phyloP scores from a whole-genome alignment of 2,888 invertebrate species.

The Trichogramma dendrolimi region DNA sequence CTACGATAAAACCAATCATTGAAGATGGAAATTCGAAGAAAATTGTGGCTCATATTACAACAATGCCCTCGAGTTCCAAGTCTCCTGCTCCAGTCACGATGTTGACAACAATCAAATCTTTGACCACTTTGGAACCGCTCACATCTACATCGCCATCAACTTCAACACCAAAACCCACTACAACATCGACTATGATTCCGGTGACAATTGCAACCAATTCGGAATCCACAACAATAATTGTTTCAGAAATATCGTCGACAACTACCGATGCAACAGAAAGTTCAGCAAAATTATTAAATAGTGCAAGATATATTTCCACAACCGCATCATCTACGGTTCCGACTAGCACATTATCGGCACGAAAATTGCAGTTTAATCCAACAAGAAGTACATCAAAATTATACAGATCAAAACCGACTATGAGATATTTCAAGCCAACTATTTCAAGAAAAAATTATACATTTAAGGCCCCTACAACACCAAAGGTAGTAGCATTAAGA shows the following conservation, averaged over 20 bases:
- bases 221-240: constrained; percentile 15
- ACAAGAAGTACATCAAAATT: constrained; percentile 33
- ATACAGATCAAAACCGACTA: constrained; percentile 33
- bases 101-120: constrained; percentile 1
- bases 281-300: constrained; percentile 25
- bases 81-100: constrained; percentile 8
- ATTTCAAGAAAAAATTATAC: constrained; percentile 42
- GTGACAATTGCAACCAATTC: constrained; percentile 26
- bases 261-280: constrained; percentile 31
- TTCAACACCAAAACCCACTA: constrained; percentile 20
- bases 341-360: constrained; percentile 30
- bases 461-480: constrained; percentile 44
- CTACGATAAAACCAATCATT: constrained; percentile 9
- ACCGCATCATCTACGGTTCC: constrained; percentile 30
- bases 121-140: not conserved
- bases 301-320: constrained; percentile 27
- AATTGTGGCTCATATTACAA: constrained; percentile 10
- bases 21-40: constrained; percentile 19
- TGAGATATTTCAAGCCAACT: constrained; percentile 44
- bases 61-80: too few species aligned
- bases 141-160: constrained; percentile 19
- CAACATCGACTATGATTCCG: constrained; percentile 24
- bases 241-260: constrained; percentile 27
- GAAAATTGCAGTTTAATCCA: constrained; percentile 26
- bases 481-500: constrained; percentile 45